Conservation (phyloP, 1,140 invertebrate species). For the Drosophila mojavensis region DNA sequence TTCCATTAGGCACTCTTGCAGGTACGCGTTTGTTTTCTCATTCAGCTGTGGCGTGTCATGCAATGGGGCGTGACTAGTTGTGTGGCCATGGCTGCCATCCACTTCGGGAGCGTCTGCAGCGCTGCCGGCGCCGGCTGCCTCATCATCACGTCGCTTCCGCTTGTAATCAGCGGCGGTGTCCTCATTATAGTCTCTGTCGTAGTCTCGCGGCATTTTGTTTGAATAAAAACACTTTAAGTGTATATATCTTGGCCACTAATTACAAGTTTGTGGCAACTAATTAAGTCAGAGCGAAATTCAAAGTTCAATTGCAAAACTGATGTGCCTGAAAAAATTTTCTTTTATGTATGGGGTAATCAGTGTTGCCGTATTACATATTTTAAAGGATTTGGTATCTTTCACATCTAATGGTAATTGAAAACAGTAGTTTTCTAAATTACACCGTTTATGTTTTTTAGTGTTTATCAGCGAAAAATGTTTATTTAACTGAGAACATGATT, state of each 20-base stretch:
- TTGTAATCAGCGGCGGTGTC: conserved; percentile 80
- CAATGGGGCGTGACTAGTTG: conserved; percentile 59
- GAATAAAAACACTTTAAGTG: conserved; percentile 2
- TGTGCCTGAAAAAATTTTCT: conserved; percentile 41
- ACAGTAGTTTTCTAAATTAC: not conserved
- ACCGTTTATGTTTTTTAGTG: not conserved
- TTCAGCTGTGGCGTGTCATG: conserved; percentile 76
- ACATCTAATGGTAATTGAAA: not conserved
- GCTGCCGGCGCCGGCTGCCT: conserved; percentile 60
- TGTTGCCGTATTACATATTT: conserved; percentile 8
- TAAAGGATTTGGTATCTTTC: conserved; percentile 8
- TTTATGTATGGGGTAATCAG: conserved; percentile 47
- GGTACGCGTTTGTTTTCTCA: conserved; percentile 78
- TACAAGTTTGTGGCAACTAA: conserved; percentile 8
- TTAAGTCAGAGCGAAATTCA: conserved; percentile 18
- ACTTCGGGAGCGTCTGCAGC: conserved; percentile 61
- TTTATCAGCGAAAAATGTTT: not conserved
- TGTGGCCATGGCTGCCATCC: conserved; percentile 64
- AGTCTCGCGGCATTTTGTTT: conserved; percentile 75
- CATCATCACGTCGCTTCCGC: conserved; percentile 76
- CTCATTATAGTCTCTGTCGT: conserved; percentile 80
- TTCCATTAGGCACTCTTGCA: conserved; percentile 76
- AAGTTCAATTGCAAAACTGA: conserved; percentile 35
- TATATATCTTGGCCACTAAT: not conserved
- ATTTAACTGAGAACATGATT: too few species aligned